Conservation (phyloP, 2,797 vertebrate species). For the Parambassis ranga region DNA sequence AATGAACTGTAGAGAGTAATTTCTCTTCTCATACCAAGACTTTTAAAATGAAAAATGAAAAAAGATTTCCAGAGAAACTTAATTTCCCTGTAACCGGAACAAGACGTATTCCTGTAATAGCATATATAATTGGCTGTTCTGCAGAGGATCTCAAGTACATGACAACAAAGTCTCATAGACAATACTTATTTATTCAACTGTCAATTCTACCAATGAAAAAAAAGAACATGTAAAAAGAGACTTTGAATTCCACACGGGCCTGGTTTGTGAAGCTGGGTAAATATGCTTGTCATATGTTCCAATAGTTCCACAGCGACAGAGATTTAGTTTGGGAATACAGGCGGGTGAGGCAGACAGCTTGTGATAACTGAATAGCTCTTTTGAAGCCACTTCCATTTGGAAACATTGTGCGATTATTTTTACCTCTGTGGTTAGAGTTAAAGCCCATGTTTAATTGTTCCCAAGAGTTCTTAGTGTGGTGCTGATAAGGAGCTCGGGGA, state of each 20-base stretch:
- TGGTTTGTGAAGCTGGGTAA: constrained; percentile 75
- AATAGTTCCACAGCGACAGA: constrained; percentile 70
- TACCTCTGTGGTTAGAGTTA: constrained; percentile 85
- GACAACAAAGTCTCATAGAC: constrained; percentile 83
- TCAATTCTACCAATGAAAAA: constrained; percentile 69
- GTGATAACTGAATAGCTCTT: constrained; percentile 79
- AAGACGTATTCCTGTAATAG: constrained; percentile 85
- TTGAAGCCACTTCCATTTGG: constrained; percentile 81
- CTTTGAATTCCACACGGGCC: constrained; percentile 76
- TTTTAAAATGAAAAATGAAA: constrained; percentile 74
- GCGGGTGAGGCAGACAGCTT: constrained; percentile 68
- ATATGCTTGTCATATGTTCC: constrained; percentile 79
- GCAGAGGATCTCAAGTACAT: constrained; percentile 75
- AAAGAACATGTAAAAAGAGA: constrained; percentile 39
- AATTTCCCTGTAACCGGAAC: constrained; percentile 84
- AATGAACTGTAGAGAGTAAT: constrained; percentile 80
- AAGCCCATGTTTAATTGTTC: constrained; percentile 91
- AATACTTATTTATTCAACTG: constrained; percentile 83
- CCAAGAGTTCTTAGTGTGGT: constrained; percentile 90
- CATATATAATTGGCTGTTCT: constrained; percentile 80
- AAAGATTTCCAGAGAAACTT: constrained; percentile 82
- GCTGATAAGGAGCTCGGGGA: constrained; percentile 94
- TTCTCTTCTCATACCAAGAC: constrained; percentile 73
- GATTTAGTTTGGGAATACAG: constrained; percentile 77
- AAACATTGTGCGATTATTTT: constrained; percentile 83